Conservation (phyloP, 2,113 vertebrate species). For the Chitala chitala region DNA sequence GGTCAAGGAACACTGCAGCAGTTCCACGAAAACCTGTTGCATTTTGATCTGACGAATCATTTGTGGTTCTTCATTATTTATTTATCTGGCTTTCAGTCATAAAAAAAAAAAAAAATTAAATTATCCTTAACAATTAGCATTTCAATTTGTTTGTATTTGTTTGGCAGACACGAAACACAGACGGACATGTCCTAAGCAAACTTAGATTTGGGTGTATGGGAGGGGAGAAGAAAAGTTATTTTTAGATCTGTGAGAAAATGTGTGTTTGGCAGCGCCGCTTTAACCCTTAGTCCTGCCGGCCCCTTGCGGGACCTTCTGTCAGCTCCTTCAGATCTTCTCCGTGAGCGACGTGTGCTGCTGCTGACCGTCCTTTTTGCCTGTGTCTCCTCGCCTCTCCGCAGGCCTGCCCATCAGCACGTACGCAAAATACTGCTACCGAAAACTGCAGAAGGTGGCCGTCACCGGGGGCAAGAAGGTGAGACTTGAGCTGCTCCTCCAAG, state of each 20-base stretch:
- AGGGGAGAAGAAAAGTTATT: not conserved
- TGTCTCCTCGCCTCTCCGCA: constrained; percentile 36
- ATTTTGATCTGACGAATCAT: no score
- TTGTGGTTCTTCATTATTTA: no score
- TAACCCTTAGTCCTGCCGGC: not conserved
- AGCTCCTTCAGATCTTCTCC: no score
- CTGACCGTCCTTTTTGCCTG: not conserved
- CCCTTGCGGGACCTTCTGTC: not conserved
- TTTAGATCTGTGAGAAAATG: constrained; percentile 22
- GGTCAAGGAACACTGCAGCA: no score
- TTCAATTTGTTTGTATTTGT: no score
- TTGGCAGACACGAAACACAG: no score
- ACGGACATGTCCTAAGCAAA: no score
- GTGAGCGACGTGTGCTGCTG: not conserved
- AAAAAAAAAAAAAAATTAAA: not conserved
- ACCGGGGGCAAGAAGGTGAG: constrained; percentile 76
- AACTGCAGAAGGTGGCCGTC: constrained; percentile 70
- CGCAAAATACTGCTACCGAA: constrained; percentile 72
- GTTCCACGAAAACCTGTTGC: no score
- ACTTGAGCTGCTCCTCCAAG: not conserved
- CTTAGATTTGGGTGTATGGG: not conserved
- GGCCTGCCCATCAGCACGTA: constrained; percentile 73
- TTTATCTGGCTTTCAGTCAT: not conserved
- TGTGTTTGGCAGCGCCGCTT: not conserved
- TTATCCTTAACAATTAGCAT: not conserved